Percentiles rank a stretch among this genome's conserved stretches.
These are phyloP conservation scores for Pongo pygmaeus DNA, from an alignment of 2,113 vertebrate species.

Conservation along the genomic window DNA sequence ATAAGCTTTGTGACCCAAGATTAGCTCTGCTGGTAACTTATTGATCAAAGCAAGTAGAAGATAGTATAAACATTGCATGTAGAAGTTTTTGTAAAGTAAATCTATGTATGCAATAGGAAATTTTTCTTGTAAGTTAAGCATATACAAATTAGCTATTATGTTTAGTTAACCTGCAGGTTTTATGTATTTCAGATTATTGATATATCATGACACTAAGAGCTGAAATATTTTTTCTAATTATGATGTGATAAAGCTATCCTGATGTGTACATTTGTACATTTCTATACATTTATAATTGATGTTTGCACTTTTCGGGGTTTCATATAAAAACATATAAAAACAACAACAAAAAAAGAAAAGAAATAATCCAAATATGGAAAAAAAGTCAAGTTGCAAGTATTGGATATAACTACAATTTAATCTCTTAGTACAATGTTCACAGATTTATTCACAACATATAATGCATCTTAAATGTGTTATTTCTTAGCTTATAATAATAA, in stretches of 20 bases:
- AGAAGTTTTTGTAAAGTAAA: neutral
- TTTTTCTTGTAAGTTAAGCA: neutral
- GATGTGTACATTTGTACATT: neutral
- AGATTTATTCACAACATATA: neutral
- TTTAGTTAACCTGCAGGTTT: constrained; percentile 18
- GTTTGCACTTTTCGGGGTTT: neutral
- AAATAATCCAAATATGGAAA: neutral
- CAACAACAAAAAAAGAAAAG: neutral
- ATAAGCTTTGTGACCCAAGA: neutral
- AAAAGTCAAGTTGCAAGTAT: neutral
- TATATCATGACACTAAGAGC: neutral
- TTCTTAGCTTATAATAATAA: neutral
- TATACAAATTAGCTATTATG: neutral
- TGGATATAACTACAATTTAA: neutral
- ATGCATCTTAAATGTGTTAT: neutral
- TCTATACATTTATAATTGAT: neutral
- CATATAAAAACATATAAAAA: neutral
- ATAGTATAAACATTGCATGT: neutral
- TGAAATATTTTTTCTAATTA: constrained; percentile 25
- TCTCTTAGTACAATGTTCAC: neutral
- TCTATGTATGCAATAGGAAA: neutral
- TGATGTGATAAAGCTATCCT: neutral
- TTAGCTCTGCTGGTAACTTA: neutral
- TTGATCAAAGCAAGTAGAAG: neutral
- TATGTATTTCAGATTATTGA: neutral